phyloP scores from a whole-genome alignment of 2,113 vertebrate genomes.

The Picathartes gymnocephalus region DNA sequence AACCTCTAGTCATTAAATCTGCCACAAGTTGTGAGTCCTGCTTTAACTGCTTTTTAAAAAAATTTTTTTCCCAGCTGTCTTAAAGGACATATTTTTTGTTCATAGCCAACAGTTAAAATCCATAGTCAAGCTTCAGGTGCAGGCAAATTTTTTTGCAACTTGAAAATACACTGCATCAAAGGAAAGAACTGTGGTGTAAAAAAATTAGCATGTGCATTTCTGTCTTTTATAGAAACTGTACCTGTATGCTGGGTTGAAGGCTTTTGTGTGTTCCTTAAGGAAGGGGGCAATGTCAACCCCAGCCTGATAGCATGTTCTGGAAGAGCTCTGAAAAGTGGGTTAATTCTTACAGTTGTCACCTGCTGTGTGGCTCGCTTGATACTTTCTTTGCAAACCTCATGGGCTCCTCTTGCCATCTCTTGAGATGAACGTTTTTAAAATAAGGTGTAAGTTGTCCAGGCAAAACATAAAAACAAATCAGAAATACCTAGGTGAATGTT shows the following conservation, averaged over 20 bases:
- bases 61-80: not conserved
- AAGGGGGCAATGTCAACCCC: not conserved
- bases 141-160: not conserved
- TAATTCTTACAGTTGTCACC: not conserved
- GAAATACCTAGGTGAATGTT: not conserved
- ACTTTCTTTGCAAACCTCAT: not conserved
- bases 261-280: not conserved
- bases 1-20: not conserved
- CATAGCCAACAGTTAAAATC: not conserved
- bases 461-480: not conserved
- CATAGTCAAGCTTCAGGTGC: not conserved
- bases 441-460: not conserved
- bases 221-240: not conserved
- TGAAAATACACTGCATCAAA: not conserved
- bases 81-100: not conserved
- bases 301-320: not conserved
- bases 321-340: not conserved
- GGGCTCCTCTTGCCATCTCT: not conserved
- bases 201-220: not conserved
- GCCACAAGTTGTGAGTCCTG: not conserved
- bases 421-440: not conserved
- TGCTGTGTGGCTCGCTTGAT: not conserved
- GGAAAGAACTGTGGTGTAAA: not conserved
- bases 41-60: not conserved
- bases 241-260: not conserved